These are phyloP conservation scores for Centropyge bicolor DNA, from an alignment of 2,797 vertebrate genomes.

Conservation along the genomic window DNA sequence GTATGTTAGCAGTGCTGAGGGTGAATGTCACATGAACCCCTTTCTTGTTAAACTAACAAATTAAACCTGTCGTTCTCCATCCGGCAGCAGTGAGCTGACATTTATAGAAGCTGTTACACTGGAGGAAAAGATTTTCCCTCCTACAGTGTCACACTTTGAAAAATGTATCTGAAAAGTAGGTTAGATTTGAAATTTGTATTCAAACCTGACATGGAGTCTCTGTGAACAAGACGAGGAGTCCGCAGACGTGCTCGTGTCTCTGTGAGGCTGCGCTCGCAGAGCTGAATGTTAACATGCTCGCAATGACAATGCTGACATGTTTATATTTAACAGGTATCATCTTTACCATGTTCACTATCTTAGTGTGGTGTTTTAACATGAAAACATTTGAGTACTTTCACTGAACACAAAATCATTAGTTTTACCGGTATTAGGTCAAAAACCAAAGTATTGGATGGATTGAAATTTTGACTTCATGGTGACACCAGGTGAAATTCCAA, in stretches of 20 bases:
- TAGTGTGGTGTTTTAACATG: not conserved
- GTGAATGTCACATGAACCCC: not conserved
- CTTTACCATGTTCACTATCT: not conserved
- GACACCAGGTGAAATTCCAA: not conserved
- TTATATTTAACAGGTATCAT: not conserved
- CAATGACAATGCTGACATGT: not conserved
- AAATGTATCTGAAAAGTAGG: slow-evolving; percentile 26
- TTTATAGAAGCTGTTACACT: not conserved
- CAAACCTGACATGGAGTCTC: not conserved
- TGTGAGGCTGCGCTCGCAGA: not conserved
- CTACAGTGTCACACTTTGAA: slow-evolving; percentile 2
- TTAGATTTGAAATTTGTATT: slow-evolving; percentile 26
- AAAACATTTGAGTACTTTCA: too few relatives aligned
- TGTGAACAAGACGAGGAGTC: not conserved
- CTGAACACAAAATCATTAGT: not conserved
- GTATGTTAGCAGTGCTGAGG: slow-evolving; percentile 1
- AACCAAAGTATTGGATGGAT: too few relatives aligned
- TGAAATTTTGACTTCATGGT: not conserved
- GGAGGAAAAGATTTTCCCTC: slow-evolving; percentile 8
- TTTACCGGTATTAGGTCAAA: not conserved
- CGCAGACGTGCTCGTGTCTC: not conserved
- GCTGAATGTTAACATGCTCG: not conserved
- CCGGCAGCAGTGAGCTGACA: slow-evolving; percentile 3
- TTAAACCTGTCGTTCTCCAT: not conserved
- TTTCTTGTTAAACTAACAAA: slow-evolving; percentile 8